Percentiles rank a stretch among this genome's conserved stretches.
Conservation (phyloP, 53 echinoderm and acorn worm genomes). For the Paracentrotus lividus region DNA sequence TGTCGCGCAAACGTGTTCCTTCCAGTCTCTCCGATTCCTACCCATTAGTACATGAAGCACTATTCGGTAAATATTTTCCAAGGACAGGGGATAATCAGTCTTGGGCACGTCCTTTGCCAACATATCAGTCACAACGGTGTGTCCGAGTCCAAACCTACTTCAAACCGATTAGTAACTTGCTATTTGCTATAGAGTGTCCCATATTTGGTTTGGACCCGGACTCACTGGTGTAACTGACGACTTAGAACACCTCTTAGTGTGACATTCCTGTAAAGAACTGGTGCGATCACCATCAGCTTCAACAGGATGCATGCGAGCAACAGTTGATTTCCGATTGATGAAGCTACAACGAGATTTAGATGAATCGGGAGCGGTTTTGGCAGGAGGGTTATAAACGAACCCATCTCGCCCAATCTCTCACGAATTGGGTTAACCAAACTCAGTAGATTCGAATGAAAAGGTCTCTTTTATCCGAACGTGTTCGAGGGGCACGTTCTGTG, state of each 20-base stretch:
- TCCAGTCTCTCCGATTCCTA: neutral
- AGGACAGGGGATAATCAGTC: slow-evolving; percentile 21
- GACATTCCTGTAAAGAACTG: neutral
- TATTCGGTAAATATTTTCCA: neutral
- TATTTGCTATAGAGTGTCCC: too few relatives aligned
- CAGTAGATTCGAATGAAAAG: neutral
- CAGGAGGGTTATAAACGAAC: neutral
- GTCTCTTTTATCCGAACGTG: neutral
- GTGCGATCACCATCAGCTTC: neutral
- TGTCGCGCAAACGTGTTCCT: neutral
- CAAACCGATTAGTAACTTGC: too few relatives aligned
- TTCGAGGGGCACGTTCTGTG: slow-evolving; percentile 3
- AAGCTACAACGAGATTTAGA: neutral
- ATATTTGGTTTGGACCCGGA: too few relatives aligned
- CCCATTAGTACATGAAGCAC: neutral
- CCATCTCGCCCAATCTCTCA: slow-evolving; percentile 1
- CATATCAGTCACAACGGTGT: too few relatives aligned
- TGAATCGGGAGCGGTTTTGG: slow-evolving; percentile 13
- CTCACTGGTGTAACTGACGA: too few relatives aligned
- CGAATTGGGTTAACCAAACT: slow-evolving; percentile 48
- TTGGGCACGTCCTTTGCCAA: neutral
- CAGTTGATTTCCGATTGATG: slow-evolving; percentile 31
- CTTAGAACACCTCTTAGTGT: neutral
- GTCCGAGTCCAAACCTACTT: too few relatives aligned
- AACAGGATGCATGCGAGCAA: neutral